Conservation (phyloP, 2,113 vertebrate genomes). For the Cardinalis cardinalis region DNA sequence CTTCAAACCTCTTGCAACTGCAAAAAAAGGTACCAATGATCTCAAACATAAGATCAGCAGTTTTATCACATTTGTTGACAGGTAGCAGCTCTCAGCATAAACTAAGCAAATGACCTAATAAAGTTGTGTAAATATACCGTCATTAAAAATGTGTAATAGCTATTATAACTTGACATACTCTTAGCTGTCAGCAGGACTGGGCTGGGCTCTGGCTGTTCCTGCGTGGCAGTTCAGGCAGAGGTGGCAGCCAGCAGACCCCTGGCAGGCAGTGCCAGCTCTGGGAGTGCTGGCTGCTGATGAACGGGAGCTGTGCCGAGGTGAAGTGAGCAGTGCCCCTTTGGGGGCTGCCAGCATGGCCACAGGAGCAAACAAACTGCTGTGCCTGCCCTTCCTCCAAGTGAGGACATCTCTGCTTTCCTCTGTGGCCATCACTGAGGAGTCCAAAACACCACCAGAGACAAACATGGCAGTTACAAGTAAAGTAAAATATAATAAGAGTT, state of each 20-base stretch:
- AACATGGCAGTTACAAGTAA: background rate
- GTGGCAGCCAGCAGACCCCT: background rate
- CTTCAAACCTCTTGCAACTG: background rate
- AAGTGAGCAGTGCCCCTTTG: background rate
- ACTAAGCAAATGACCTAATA: background rate
- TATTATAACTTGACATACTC: background rate
- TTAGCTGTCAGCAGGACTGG: conserved; percentile 18
- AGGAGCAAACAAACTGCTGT: background rate
- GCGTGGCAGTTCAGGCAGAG: background rate
- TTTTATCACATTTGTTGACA: conserved; percentile 18
- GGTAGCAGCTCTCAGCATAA: background rate
- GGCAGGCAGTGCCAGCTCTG: background rate
- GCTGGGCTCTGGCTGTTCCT: background rate
- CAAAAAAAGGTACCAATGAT: background rate
- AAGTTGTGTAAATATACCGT: background rate
- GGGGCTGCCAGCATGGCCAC: rapidly evolving
- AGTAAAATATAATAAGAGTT: background rate
- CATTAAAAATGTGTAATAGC: background rate
- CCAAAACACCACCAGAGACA: background rate
- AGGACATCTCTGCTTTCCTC: background rate
- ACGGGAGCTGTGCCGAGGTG: background rate
- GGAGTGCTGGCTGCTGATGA: background rate
- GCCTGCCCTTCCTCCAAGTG: background rate
- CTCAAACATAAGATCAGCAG: background rate
- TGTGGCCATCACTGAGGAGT: rapidly evolving